phyloP scores from a whole-genome alignment of 2,888 invertebrate genomes.

The Drosophila peninsularis region DNA sequence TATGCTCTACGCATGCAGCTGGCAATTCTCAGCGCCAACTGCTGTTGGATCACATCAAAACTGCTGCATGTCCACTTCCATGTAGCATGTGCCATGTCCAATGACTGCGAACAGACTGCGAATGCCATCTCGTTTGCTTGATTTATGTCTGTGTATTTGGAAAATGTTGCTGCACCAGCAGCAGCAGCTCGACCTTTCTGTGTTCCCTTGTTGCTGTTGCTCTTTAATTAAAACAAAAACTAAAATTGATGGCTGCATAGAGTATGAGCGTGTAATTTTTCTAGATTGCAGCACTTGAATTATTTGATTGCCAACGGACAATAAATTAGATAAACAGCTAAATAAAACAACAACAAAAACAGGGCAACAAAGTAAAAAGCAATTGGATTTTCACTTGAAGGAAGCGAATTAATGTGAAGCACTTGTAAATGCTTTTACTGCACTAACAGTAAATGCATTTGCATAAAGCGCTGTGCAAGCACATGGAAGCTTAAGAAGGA shows the following conservation, averaged over 20 bases:
- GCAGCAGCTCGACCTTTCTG: slow-evolving; percentile 14
- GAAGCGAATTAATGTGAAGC: not conserved
- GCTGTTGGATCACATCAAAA: slow-evolving; percentile 49
- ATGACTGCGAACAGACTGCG: slow-evolving; percentile 19
- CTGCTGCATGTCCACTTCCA: slow-evolving; percentile 32
- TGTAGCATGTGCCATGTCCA: slow-evolving; percentile 39
- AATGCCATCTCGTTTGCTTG: slow-evolving; percentile 56
- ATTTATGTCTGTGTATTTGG: slow-evolving; percentile 61
- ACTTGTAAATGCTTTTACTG: not conserved
- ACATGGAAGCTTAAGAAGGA: not conserved
- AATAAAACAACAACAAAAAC: not conserved
- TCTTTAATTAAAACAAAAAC: slow-evolving; percentile 69
- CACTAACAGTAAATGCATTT: not conserved
- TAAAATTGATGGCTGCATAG: slow-evolving; percentile 58
- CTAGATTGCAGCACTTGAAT: slow-evolving; percentile 66
- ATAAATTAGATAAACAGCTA: slow-evolving; percentile 55
- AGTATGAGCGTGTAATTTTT: slow-evolving; percentile 60
- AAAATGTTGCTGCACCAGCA: slow-evolving; percentile 22
- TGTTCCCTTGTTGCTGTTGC: slow-evolving; percentile 13
- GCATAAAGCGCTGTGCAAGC: not conserved
- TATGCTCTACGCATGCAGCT: slow-evolving; percentile 16
- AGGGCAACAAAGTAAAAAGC: slow-evolving; percentile 1
- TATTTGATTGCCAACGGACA: slow-evolving; percentile 63
- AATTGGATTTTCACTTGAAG: not conserved
- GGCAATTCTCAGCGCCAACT: slow-evolving; percentile 49